Evolutionary conservation across 1,140 invertebrate genomes (phyloP).

Genomic region (Dryas iulia): DNA sequence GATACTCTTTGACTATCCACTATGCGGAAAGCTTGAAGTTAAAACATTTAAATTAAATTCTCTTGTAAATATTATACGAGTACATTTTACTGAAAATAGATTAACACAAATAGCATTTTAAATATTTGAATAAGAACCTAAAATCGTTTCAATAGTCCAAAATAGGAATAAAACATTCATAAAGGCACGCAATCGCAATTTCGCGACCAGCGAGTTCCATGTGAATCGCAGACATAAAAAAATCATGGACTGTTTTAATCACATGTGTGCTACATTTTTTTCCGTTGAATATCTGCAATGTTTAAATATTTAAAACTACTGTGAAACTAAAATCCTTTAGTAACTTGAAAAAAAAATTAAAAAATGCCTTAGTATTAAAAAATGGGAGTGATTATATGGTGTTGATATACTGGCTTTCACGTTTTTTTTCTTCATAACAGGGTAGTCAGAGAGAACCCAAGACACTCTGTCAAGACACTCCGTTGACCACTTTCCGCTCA

Average conservation of each 20-base stretch:
- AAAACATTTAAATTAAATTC: too few relatives aligned
- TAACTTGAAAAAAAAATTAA: neutral
- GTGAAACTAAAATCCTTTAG: neutral
- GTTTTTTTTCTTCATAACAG: too few relatives aligned
- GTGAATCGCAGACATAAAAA: slow-evolving; percentile 4
- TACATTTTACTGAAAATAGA: neutral
- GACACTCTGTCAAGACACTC: too few relatives aligned
- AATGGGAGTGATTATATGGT: too few relatives aligned
- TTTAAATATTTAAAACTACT: neutral
- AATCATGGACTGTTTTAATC: slow-evolving; percentile 8
- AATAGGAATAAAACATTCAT: slow-evolving; percentile 10
- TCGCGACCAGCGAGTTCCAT: neutral
- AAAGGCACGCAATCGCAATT: neutral
- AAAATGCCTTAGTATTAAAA: neutral
- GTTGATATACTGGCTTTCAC: too few relatives aligned
- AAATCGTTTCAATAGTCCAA: neutral
- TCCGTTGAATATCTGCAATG: neutral
- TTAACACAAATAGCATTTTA: neutral
- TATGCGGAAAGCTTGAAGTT: too few relatives aligned
- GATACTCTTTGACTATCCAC: too few relatives aligned
- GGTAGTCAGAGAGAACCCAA: too few relatives aligned
- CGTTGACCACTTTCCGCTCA: too few relatives aligned
- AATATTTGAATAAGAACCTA: neutral
- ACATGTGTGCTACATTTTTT: slow-evolving; percentile 13
- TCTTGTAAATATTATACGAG: too few relatives aligned